A percentile compares a stretch with the other conserved stretches of the same genome.
These are phyloP conservation scores for Mycteria americana DNA, from an alignment of 2,797 vertebrate species.

Conservation along the genomic window DNA sequence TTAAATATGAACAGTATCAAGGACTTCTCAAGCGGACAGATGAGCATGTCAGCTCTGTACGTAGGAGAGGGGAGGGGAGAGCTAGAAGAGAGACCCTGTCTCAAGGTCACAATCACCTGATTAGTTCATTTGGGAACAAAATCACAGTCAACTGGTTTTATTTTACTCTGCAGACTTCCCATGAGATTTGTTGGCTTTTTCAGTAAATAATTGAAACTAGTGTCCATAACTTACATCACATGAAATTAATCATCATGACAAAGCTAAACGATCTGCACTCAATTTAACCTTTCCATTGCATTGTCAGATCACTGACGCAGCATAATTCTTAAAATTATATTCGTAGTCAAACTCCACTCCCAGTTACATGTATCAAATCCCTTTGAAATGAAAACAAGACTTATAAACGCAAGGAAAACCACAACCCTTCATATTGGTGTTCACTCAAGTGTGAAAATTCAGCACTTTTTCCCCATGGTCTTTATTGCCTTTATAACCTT, in stretches of 20 bases:
- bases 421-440: neutral
- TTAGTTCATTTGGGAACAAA: neutral
- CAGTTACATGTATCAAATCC: neutral
- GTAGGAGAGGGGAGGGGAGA: neutral
- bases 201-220: slow-evolving; percentile 9
- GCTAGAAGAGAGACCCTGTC: neutral
- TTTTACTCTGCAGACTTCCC: neutral
- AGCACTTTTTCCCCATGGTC: neutral
- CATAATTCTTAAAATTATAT: neutral
- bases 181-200: neutral
- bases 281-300: neutral
- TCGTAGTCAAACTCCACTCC: neutral
- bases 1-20: neutral
- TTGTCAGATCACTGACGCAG: neutral
- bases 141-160: neutral
- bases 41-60: neutral
- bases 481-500: slow-evolving; percentile 9
- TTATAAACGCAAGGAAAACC: neutral
- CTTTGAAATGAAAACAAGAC: slow-evolving; percentile 2
- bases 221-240: neutral
- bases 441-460: neutral
- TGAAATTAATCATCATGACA: slow-evolving; percentile 11
- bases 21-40: neutral
- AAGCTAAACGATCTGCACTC: neutral
- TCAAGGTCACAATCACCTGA: neutral